Percentiles rank a stretch among this genome's conserved stretches.
These are phyloP conservation scores for Vandiemenella viatica DNA, from an alignment of 2,888 invertebrate species.

Conservation along the genomic window DNA sequence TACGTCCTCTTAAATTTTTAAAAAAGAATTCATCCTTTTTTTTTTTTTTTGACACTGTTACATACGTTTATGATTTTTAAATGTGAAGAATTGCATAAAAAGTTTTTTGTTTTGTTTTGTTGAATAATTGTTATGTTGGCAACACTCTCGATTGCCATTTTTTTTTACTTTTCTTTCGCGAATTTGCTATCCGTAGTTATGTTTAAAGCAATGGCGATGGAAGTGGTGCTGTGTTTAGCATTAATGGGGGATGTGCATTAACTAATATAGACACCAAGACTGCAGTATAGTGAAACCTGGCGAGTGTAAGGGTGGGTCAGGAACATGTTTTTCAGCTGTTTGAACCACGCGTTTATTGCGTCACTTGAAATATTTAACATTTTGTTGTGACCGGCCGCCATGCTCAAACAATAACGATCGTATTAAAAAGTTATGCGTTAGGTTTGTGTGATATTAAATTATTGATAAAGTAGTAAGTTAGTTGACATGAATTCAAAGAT, in stretches of 20 bases:
- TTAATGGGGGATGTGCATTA: no score
- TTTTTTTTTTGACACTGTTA: no score
- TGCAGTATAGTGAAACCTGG: no score
- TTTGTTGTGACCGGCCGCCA: constrained; percentile 37
- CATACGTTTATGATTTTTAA: no score
- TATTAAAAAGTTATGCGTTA: neutral
- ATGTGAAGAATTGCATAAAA: no score
- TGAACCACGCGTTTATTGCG: constrained; percentile 6
- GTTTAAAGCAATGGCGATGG: neutral
- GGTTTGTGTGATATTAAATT: constrained; percentile 1
- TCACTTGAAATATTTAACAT: constrained; percentile 7
- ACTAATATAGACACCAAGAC: no score
- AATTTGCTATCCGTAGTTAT: neutral
- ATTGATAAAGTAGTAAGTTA: no score
- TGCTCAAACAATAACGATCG: constrained; percentile 47
- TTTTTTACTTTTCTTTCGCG: neutral
- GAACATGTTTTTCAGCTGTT: constrained; percentile 7
- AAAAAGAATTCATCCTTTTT: no score
- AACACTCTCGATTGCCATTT: neutral
- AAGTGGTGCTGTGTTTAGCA: no score
- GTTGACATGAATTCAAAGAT: constrained; percentile 78
- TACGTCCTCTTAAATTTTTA: no score
- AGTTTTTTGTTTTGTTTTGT: no score
- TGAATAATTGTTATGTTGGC: neutral
- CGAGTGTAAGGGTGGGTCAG: no score